Percentiles rank a stretch among this genome's conserved stretches.
phyloP scores from a whole-genome alignment of 1,140 invertebrate species.

The Lepidurus arcticus region DNA sequence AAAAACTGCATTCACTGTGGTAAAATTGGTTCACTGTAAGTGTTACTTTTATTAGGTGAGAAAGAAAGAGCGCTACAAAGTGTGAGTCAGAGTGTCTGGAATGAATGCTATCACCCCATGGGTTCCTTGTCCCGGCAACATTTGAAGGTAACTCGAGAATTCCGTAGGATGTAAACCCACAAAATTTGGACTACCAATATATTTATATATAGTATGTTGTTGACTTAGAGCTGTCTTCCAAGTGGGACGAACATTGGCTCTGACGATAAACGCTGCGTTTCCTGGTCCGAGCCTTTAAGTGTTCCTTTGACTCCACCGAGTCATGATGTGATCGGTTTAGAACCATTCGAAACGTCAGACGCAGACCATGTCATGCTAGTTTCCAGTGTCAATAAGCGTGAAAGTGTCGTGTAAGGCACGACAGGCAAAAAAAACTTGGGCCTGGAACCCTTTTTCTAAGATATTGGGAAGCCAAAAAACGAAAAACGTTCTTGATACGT shows the following conservation, averaged over 20 bases:
- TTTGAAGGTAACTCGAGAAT: background rate
- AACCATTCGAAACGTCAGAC: slow-evolving; percentile 21
- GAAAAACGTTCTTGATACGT: background rate
- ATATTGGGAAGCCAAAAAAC: background rate
- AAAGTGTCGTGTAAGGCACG: slow-evolving; percentile 29
- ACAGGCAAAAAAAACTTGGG: background rate
- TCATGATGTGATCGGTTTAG: slow-evolving; percentile 26
- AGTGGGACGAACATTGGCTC: slow-evolving; percentile 19
- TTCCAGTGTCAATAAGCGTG: slow-evolving; percentile 29
- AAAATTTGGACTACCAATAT: background rate
- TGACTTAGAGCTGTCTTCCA: slow-evolving; percentile 23
- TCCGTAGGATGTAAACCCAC: background rate
- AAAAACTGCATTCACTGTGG: too few relatives aligned
- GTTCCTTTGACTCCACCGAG: slow-evolving; percentile 25
- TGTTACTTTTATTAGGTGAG: background rate
- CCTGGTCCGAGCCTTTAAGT: slow-evolving; percentile 25
- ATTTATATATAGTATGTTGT: slow-evolving; percentile 10
- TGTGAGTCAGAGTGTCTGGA: slow-evolving; percentile 14
- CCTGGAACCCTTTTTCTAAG: background rate
- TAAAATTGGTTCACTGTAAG: too few relatives aligned
- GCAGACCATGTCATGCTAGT: slow-evolving; percentile 17
- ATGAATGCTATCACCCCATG: slow-evolving; percentile 1
- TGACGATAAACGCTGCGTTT: slow-evolving; percentile 25
- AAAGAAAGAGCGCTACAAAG: background rate
- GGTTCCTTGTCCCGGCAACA: slow-evolving; percentile 8